Evolutionary conservation across 2,113 vertebrate species (phyloP), one percentile per base, ranked within the genome.

Genomic region (Bos indicus): DNA sequence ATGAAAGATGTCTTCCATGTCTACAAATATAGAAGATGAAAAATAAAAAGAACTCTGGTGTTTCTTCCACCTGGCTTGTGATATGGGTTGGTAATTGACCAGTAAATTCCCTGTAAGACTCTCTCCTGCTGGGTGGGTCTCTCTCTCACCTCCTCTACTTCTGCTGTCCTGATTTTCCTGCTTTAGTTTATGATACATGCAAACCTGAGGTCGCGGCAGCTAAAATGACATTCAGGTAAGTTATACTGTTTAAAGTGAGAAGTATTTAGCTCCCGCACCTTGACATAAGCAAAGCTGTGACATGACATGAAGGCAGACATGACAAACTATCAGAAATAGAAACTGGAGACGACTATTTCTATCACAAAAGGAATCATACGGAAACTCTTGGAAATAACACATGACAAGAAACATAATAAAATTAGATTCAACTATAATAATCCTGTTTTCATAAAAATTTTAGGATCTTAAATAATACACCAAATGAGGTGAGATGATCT

Each of bases 321-420:
- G 56, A 52, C 23, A 28, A 88, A 82, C 40, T 28, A 59, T 56
- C 36, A 81, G 28, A n/a, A 77, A 9, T 15, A 46, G 21, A 90
- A 62, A 52, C 19, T 89, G 46, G 25, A 94, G 4, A 78, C 33
- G 10, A 82, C 52, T 54, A 40, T 89, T 91, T 57, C n/a, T 54
- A 36, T 40, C 54, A 74, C 28, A 60, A 90, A 94, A 91, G 33
- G 9, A 52, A n/a, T 78, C 9, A 25, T 15, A 60, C 52, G 23
- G 28, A 91, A 91, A 91, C 26, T 77, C 62, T 90, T 21, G 33
- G 40, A 77, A 83, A 71, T 83, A 97, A 57, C 46, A 94, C 15
- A 62, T 91, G 40, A 56, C 8, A 74, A 36, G 56, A 51, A 56
- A 62, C 21, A 78, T 40, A 67, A 26, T 93, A 87, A 93, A 89